Evolutionary conservation across 2,113 vertebrate species (phyloP).

Genomic region (Pseudorectes ferrugineus): DNA sequence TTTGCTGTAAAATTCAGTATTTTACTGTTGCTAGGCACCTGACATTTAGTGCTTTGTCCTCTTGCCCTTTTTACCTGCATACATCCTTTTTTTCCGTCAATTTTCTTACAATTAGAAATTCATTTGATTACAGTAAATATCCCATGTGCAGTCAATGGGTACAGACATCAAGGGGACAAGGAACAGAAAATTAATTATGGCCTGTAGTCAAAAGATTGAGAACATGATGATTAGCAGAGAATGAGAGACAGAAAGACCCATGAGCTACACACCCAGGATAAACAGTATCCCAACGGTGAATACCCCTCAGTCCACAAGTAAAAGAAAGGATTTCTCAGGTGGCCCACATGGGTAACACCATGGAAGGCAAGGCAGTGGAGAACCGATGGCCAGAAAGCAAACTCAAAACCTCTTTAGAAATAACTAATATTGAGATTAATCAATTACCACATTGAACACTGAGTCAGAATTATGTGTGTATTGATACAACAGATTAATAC

Average conservation of each 20-base stretch:
- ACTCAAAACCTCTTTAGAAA: neutral
- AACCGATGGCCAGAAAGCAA: neutral
- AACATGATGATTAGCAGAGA: neutral
- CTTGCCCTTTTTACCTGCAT: conserved; percentile 29
- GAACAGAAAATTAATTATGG: neutral
- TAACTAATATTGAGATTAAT: neutral
- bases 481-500: neutral
- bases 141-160: neutral
- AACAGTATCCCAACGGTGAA: neutral
- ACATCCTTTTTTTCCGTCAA: neutral
- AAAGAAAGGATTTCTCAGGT: neutral
- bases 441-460: neutral
- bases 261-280: neutral
- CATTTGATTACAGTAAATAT: conserved; percentile 17
- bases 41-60: conserved; percentile 20
- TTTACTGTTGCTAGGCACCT: conserved; percentile 51
- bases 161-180: neutral
- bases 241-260: neutral
- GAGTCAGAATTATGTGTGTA: neutral
- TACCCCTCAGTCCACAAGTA: neutral
- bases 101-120: conserved; percentile 28
- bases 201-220: neutral
- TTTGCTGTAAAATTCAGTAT: conserved; percentile 32
- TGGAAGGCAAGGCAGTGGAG: neutral
- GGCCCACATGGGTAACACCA: neutral